phyloP scores from a whole-genome alignment of 2,797 vertebrate species.

The Crenuchus spilurus region DNA sequence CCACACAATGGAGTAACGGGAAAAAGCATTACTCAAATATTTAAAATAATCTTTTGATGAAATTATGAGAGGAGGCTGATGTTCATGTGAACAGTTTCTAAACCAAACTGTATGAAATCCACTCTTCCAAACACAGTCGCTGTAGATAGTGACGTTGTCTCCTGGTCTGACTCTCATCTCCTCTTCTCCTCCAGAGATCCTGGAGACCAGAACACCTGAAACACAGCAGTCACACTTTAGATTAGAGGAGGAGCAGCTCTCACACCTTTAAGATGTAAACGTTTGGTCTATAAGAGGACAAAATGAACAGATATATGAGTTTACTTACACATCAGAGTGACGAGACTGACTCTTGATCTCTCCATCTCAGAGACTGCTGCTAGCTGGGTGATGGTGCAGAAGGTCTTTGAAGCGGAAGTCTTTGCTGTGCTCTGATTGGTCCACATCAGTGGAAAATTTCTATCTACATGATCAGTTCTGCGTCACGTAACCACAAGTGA shows the following conservation, averaged over 20 bases:
- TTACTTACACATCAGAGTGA: neutral
- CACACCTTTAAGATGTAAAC: too few relatives aligned
- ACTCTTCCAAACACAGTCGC: neutral
- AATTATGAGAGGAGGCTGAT: neutral
- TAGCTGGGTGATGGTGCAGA: neutral
- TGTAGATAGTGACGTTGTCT: neutral
- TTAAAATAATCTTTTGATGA: too few relatives aligned
- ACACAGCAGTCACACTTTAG: neutral
- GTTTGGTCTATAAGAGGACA: too few relatives aligned
- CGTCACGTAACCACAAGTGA: neutral
- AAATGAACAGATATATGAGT: neutral
- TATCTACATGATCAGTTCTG: neutral
- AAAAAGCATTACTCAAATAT: neutral
- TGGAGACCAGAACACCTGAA: constrained; percentile 24
- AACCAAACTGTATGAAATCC: neutral
- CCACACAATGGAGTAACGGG: neutral
- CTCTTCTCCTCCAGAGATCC: constrained; percentile 14
- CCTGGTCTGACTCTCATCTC: constrained; percentile 42
- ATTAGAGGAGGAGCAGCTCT: neutral
- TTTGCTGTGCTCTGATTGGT: too few relatives aligned
- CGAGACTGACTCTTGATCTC: neutral
- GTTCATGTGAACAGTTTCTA: neutral
- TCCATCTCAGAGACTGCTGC: neutral
- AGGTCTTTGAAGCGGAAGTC: neutral
- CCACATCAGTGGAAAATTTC: constrained; percentile 6